Conservation (phyloP, 2,888 invertebrate genomes). For the Sesamia inferens region DNA sequence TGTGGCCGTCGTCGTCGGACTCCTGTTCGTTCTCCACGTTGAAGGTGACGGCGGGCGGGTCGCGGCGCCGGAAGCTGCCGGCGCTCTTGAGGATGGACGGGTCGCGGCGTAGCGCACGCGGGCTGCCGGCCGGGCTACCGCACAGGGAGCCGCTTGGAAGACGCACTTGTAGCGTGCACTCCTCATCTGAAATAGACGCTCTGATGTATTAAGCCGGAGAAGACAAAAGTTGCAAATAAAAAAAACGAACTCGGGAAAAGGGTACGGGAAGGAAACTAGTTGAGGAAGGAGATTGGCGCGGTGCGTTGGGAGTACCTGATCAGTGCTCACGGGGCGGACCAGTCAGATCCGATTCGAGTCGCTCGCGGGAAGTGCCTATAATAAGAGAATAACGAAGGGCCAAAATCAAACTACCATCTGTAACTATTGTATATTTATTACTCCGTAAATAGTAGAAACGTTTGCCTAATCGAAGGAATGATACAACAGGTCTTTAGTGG, state of each 20-base stretch:
- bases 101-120: conserved; percentile 76
- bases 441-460: conserved; percentile 54
- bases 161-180: conserved; percentile 76
- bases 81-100: conserved; percentile 78
- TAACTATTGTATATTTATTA: conserved; percentile 78
- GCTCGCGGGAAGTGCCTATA: conserved; percentile 49
- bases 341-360: conserved; percentile 35
- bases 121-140: conserved; percentile 72
- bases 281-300: conserved; percentile 42
- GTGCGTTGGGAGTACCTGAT: conserved; percentile 45
- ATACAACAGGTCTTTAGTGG: conserved; percentile 48
- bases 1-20: conserved; percentile 83
- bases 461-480: conserved; percentile 57
- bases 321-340: conserved; percentile 7
- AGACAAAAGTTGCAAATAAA: conserved; percentile 23
- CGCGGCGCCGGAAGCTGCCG: conserved; percentile 77
- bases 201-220: conserved; percentile 60
- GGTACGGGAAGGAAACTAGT: conserved; percentile 28
- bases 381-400: conserved; percentile 61
- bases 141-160: conserved; percentile 60
- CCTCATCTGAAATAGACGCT: conserved; percentile 83
- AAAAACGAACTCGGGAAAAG: conserved; percentile 40
- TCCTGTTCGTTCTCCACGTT: conserved; percentile 86
- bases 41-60: conserved; percentile 86
- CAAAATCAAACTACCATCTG: conserved; percentile 78